phyloP scores from a whole-genome alignment of 2,888 invertebrate genomes.

The Aphodius granarius region DNA sequence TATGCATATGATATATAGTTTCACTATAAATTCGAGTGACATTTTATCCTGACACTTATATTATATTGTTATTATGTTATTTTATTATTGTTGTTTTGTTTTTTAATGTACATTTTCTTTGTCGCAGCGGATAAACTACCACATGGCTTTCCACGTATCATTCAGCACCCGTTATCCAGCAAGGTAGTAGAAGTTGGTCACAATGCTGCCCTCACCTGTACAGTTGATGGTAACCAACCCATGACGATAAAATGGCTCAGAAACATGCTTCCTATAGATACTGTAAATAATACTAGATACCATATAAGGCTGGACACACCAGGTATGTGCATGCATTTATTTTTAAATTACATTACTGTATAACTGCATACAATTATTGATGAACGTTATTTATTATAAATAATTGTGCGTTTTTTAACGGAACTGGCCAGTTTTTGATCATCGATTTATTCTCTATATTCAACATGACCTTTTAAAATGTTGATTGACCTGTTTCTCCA shows the following conservation, averaged over 20 bases:
- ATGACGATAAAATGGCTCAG: constrained; percentile 91
- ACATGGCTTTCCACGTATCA: constrained; percentile 88
- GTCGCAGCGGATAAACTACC: constrained; percentile 83
- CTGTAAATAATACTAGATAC: constrained; percentile 80
- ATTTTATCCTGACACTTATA: background rate
- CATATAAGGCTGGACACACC: constrained; percentile 79
- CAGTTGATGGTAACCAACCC: constrained; percentile 82
- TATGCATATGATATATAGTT: background rate
- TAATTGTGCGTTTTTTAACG: too few species aligned
- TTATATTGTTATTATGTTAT: background rate
- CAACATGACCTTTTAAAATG: background rate
- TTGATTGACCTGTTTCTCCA: background rate
- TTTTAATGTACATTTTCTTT: constrained; percentile 33
- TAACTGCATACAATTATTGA: too few species aligned
- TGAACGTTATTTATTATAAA: too few species aligned
- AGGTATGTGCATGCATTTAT: constrained; percentile 57
- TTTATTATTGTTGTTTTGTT: background rate
- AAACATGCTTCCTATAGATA: constrained; percentile 87
- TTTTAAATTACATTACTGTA: background rate
- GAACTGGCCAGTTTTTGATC: too few species aligned
- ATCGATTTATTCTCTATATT: too few species aligned
- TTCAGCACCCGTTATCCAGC: constrained; percentile 84
- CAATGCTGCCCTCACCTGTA: constrained; percentile 86
- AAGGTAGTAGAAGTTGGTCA: constrained; percentile 97
- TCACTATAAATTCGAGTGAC: background rate